These are phyloP conservation scores for Noctua pronuba DNA, from an alignment of 2,888 invertebrate species.

Conservation along the genomic window DNA sequence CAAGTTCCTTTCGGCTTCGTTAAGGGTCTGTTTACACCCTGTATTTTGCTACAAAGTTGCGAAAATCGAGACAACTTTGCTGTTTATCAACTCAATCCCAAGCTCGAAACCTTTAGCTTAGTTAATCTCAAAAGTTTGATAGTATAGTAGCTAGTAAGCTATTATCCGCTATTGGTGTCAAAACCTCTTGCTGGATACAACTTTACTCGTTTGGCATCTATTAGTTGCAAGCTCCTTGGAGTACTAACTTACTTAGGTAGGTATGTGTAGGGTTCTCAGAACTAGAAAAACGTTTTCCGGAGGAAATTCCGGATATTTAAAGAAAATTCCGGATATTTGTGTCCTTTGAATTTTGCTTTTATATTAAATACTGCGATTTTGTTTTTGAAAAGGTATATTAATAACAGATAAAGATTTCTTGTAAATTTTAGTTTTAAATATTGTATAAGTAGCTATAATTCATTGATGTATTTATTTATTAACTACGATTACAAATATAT, in stretches of 20 bases:
- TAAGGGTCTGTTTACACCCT: too few relatives aligned
- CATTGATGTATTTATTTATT: too few relatives aligned
- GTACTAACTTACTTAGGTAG: conserved; percentile 41
- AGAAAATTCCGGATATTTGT: background rate
- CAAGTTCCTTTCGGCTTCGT: too few relatives aligned
- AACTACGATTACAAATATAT: too few relatives aligned
- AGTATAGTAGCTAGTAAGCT: conserved; percentile 29
- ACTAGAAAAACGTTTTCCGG: background rate
- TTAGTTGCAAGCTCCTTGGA: conserved; percentile 46
- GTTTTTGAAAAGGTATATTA: background rate
- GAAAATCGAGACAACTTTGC: background rate
- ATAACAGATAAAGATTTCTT: background rate
- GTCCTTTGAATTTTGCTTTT: background rate
- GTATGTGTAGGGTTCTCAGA: background rate
- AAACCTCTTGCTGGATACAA: conserved; percentile 38
- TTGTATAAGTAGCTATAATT: too few relatives aligned
- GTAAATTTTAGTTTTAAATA: too few relatives aligned
- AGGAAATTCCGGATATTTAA: background rate
- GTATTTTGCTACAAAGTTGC: too few relatives aligned
- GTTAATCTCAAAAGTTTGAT: conserved; percentile 36
- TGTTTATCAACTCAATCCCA: background rate
- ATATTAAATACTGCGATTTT: background rate
- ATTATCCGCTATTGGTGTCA: conserved; percentile 50
- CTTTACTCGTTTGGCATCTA: conserved; percentile 46
- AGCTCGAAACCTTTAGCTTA: conserved; percentile 15